These are phyloP conservation scores for Indri indri DNA, from an alignment of 2,113 vertebrate species.

Conservation along the genomic window DNA sequence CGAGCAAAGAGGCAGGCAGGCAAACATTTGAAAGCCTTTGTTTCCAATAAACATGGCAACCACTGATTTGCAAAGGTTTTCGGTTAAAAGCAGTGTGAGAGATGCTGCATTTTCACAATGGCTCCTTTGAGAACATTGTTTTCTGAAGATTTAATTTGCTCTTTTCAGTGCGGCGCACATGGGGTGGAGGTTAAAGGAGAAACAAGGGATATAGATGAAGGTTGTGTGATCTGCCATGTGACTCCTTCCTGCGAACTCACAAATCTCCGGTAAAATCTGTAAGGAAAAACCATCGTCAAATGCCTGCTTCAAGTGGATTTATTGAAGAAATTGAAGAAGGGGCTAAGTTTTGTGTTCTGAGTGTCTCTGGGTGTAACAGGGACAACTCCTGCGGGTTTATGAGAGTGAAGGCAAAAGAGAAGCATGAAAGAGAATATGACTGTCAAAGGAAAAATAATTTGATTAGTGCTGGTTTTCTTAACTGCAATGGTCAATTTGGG, in stretches of 20 bases:
- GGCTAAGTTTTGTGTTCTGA: neutral
- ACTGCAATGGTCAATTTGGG: conserved; percentile 8
- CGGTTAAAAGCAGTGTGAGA: neutral
- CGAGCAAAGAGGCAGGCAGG: neutral
- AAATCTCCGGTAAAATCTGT: neutral
- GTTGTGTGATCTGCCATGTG: neutral
- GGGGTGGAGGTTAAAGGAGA: neutral
- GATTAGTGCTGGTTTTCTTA: conserved; percentile 3
- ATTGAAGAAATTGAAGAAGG: neutral
- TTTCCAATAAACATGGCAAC: neutral
- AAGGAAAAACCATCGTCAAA: neutral
- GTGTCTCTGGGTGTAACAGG: neutral
- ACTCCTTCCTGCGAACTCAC: neutral
- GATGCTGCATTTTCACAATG: neutral
- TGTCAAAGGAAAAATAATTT: neutral
- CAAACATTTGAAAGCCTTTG: neutral
- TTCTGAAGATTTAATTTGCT: neutral
- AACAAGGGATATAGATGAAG: neutral
- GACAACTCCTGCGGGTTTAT: neutral
- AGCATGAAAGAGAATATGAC: neutral
- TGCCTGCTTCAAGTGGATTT: neutral
- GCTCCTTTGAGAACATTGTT: neutral
- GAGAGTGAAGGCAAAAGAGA: neutral
- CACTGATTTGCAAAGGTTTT: neutral
- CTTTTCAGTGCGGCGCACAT: neutral